These are phyloP conservation scores for Sisyra nigra DNA, from an alignment of 2,888 invertebrate species.

Conservation along the genomic window DNA sequence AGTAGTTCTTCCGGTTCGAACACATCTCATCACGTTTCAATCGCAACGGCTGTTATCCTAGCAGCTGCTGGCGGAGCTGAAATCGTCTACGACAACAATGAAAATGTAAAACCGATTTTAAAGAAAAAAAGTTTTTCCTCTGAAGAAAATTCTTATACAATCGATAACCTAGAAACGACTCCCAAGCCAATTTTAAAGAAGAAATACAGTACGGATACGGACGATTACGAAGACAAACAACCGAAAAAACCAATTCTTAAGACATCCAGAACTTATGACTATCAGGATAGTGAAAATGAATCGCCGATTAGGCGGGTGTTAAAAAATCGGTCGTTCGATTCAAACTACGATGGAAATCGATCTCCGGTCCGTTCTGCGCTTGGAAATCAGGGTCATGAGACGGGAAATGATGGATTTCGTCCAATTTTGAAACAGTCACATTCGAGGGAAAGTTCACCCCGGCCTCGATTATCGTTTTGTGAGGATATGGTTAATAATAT, in stretches of 20 bases:
- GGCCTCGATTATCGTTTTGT: slow-evolving; percentile 47
- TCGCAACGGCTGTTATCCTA: slow-evolving; percentile 47
- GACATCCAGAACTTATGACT: slow-evolving; percentile 36
- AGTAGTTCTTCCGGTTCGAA: slow-evolving; percentile 40
- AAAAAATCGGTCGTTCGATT: slow-evolving; percentile 24
- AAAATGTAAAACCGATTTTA: slow-evolving; percentile 55
- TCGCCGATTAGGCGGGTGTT: background rate
- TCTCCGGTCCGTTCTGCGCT: slow-evolving; percentile 24
- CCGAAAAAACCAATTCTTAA: slow-evolving; percentile 66
- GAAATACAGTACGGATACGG: slow-evolving; percentile 61
- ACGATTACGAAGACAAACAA: slow-evolving; percentile 50
- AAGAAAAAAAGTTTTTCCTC: slow-evolving; percentile 69
- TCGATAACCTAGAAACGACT: slow-evolving; percentile 29
- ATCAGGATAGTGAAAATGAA: slow-evolving; percentile 1
- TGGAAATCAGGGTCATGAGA: slow-evolving; percentile 17
- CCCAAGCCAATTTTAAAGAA: slow-evolving; percentile 75
- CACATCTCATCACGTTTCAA: slow-evolving; percentile 48
- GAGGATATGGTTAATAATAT: slow-evolving; percentile 32
- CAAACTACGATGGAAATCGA: slow-evolving; percentile 35
- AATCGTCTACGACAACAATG: slow-evolving; percentile 38
- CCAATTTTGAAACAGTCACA: slow-evolving; percentile 47
- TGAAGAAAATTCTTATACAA: slow-evolving; percentile 36
- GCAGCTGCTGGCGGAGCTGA: slow-evolving; percentile 45
- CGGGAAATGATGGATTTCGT: slow-evolving; percentile 23
- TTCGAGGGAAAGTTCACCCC: slow-evolving; percentile 42